Evolutionary conservation across 2,797 vertebrate species (phyloP), one percentile per base, ranked within the genome.

Genomic region (Percopsis omiscomaycus): DNA sequence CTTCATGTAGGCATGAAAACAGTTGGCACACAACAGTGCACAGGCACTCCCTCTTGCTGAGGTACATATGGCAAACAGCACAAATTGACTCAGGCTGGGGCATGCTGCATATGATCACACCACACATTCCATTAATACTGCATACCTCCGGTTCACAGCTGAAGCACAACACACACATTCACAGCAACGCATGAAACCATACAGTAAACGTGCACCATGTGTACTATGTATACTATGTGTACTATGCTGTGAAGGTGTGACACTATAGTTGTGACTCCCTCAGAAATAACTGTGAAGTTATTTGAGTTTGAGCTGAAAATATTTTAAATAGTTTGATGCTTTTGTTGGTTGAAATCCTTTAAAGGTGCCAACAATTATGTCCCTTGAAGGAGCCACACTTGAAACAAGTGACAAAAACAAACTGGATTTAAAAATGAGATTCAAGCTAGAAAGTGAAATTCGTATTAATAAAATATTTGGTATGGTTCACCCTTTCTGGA

Each of bases 91-190:
- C 83, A 86, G 72, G 81, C 65, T 29, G 9, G 61, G 73, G 55
- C 87, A 80, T 63, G 89, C 53, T 42, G 16, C 14, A 61, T 9
- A 71, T 66, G 75, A 66, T 70, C 74, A 80, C 81, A 79, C 76
- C 58, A 75, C 55, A 59, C 83, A 92, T 92, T 90, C 87, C 83
- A 74, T 69, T 64, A 66, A 77, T 15, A 16, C 76, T 84, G 72
- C 84, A 88, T 83, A 67, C 75, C 75, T 75, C 28, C 68, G 69
- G 42, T 44, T 73, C 70, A 72, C 61, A 76, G 69, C 55, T 71
- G 72, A 42, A 42, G 37, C 37, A 42, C 69, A 62, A 15, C 59
- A 67, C 45, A 68, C 61, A 47, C 70, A 62, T 53, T 66, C 69
- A 77, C 53, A 74, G 74, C 72, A 85, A 66, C 67, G 55, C 64